Evolutionary conservation across 2,888 invertebrate species (phyloP).

Genomic region (Colletes collaris): DNA sequence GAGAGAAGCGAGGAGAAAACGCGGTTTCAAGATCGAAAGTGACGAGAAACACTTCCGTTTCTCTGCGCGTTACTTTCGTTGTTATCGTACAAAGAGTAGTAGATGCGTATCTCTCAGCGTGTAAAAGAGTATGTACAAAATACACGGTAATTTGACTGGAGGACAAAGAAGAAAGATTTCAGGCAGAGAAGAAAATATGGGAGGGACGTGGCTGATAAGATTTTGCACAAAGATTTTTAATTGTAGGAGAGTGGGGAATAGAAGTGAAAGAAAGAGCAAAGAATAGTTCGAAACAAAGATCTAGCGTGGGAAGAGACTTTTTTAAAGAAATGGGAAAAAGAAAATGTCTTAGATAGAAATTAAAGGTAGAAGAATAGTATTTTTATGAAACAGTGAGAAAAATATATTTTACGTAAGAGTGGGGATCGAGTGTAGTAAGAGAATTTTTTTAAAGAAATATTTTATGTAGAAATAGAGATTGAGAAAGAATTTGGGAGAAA

Average conservation of each 20-base stretch:
- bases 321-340: not conserved
- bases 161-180: not conserved
- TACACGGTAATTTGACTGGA: not conserved
- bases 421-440: too few relatives aligned
- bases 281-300: not conserved
- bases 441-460: too few relatives aligned
- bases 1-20: slow-evolving; percentile 3
- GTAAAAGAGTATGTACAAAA: slow-evolving; percentile 17
- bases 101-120: not conserved
- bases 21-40: slow-evolving; percentile 11
- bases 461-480: too few relatives aligned
- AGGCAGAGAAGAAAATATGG: not conserved
- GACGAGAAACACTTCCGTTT: slow-evolving; percentile 5
- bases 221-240: not conserved
- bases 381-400: too few relatives aligned
- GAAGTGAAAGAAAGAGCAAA: not conserved
- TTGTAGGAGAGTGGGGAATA: not conserved
- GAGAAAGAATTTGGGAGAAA: too few relatives aligned
- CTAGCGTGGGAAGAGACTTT: not conserved
- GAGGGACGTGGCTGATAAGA: not conserved
- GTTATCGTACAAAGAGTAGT: not conserved
- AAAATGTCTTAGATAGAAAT: too few relatives aligned
- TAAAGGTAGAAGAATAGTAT: too few relatives aligned
- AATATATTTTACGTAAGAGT: too few relatives aligned
- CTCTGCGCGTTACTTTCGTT: slow-evolving; percentile 1